Percentiles rank a stretch among this genome's conserved stretches.
These are phyloP conservation scores for Malurus alboscapulatus DNA, from an alignment of 2,113 vertebrate species.

Conservation along the genomic window DNA sequence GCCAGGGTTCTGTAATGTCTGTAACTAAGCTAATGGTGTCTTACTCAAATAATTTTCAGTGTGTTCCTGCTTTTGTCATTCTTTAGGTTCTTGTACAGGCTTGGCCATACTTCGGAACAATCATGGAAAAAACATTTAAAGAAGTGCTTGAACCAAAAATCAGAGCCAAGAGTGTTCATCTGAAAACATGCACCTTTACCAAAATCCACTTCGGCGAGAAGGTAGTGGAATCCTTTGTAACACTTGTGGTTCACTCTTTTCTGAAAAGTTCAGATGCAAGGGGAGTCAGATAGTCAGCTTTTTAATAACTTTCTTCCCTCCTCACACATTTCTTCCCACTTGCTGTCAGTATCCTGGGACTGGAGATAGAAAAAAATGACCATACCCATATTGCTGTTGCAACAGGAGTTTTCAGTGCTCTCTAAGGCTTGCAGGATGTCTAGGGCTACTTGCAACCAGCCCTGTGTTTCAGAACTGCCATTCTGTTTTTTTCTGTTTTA, in stretches of 20 bases:
- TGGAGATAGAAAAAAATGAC: neutral
- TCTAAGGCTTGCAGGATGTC: neutral
- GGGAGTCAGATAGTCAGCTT: neutral
- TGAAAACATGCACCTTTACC: slow-evolving; percentile 89
- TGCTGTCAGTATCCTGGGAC: neutral
- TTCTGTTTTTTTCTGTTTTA: neutral
- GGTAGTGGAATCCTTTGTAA: slow-evolving; percentile 64
- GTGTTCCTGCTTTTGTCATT: neutral
- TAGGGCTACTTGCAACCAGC: neutral
- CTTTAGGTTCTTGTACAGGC: slow-evolving; percentile 87
- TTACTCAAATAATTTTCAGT: neutral
- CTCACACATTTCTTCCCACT: neutral
- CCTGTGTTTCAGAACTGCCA: neutral
- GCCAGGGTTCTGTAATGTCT: neutral
- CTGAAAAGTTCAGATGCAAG: neutral
- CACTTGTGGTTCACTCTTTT: neutral
- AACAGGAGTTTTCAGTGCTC: neutral
- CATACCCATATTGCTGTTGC: neutral
- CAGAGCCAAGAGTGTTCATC: slow-evolving; percentile 78
- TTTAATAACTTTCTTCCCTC: neutral
- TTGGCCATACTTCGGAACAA: slow-evolving; percentile 93
- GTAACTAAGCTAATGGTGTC: neutral
- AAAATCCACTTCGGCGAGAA: slow-evolving; percentile 90
- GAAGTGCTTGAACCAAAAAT: slow-evolving; percentile 84
- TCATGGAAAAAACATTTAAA: slow-evolving; percentile 89